These are phyloP conservation scores for Trichogramma evanescens DNA, from an alignment of 2,888 invertebrate genomes.

Conservation along the genomic window DNA sequence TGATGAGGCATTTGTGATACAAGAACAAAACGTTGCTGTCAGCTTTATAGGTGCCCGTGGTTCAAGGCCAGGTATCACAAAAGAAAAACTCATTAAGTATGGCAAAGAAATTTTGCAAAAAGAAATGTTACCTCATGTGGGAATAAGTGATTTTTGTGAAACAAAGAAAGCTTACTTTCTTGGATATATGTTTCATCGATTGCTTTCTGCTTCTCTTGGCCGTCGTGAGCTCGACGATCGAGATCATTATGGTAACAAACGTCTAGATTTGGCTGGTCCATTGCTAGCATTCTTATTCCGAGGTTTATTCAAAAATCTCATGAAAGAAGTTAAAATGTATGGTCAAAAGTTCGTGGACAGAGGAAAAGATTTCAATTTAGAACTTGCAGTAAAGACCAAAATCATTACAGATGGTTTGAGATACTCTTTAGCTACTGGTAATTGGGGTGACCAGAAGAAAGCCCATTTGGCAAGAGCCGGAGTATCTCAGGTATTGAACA, in stretches of 20 bases:
- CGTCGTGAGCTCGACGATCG: constrained; percentile 97
- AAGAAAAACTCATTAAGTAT: constrained; percentile 98
- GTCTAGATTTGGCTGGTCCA: constrained; percentile 95
- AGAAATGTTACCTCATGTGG: constrained; percentile 99
- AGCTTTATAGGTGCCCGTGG: constrained; percentile 98
- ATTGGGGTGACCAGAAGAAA: constrained; percentile 99
- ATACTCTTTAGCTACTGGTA: constrained; percentile 97
- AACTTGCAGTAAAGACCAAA: constrained; percentile 92
- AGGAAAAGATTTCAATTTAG: constrained; percentile 97
- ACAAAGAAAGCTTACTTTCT: constrained; percentile 98
- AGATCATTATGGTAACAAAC: constrained; percentile 99
- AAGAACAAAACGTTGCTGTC: constrained; percentile 96
- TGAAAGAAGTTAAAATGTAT: constrained; percentile 96
- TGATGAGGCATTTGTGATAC: constrained; percentile 98
- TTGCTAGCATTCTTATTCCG: constrained; percentile 93
- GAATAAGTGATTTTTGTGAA: constrained; percentile 98
- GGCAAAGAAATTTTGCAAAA: constrained; percentile 98
- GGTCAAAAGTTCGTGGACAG: constrained; percentile 98
- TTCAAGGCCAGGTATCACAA: constrained; percentile 94
- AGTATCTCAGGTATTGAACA: constrained; percentile 92
- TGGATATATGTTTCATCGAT: constrained; percentile 98
- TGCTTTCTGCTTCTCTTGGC: constrained; percentile 87
- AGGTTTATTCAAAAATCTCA: constrained; percentile 89
- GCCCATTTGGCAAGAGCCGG: constrained; percentile 97
- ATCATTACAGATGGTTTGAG: constrained; percentile 96